Conservation (phyloP, 2,888 invertebrate genomes). For the Thymelicus sylvestris region DNA sequence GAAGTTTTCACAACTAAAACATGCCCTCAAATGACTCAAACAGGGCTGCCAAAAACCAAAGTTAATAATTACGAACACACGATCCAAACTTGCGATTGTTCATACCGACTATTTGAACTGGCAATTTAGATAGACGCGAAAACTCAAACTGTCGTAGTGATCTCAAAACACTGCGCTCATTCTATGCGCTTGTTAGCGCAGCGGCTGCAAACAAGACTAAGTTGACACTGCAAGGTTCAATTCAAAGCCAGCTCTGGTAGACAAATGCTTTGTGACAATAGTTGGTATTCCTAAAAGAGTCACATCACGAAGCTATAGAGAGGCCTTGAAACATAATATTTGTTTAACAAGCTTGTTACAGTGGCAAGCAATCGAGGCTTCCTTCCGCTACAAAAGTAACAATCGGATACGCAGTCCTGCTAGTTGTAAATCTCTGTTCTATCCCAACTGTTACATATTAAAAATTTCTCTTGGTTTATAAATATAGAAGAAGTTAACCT, state of each 20-base stretch:
- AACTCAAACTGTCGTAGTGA: slow-evolving; percentile 27
- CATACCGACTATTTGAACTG: slow-evolving; percentile 22
- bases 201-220: slow-evolving; percentile 26
- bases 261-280: slow-evolving; percentile 21
- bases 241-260: slow-evolving; percentile 18
- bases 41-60: slow-evolving; percentile 5
- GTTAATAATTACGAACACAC: neutral
- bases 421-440: too few relatives aligned
- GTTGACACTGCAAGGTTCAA: slow-evolving; percentile 23
- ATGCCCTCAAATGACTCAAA: neutral
- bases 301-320: slow-evolving; percentile 2
- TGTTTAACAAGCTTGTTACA: slow-evolving; percentile 2
- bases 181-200: slow-evolving; percentile 14
- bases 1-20: neutral
- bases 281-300: slow-evolving; percentile 13
- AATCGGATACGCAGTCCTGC: too few relatives aligned
- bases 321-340: neutral
- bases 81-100: slow-evolving; percentile 14
- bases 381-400: too few relatives aligned
- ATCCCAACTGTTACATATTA: too few relatives aligned
- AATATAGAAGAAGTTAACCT: too few relatives aligned
- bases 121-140: slow-evolving; percentile 26
- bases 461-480: too few relatives aligned
- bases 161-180: slow-evolving; percentile 29
- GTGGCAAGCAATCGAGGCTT: too few relatives aligned